Conservation (phyloP, 2,888 invertebrate genomes). For the Drosophila neonasuta region DNA sequence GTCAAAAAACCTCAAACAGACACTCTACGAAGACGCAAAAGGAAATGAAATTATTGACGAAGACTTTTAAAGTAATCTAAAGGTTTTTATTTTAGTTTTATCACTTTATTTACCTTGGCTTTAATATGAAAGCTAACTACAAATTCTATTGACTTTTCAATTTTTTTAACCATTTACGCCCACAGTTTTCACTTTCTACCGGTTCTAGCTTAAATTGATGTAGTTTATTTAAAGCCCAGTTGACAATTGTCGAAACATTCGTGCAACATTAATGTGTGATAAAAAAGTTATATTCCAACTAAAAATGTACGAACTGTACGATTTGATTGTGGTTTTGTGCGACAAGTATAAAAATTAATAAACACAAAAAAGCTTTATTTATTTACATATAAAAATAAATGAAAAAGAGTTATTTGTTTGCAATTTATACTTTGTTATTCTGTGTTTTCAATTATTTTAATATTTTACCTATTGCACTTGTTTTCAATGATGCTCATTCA, state of each 20-base stretch:
- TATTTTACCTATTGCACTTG: not conserved
- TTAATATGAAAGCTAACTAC: not conserved
- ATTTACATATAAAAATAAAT: not conserved
- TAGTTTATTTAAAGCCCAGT: constrained; percentile 6
- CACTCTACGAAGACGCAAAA: constrained; percentile 20
- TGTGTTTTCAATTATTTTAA: not conserved
- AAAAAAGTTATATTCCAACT: not conserved
- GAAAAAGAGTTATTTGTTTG: not conserved
- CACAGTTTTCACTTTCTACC: not conserved
- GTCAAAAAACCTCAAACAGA: constrained; percentile 50
- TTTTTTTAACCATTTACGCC: not conserved
- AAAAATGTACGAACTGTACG: not conserved
- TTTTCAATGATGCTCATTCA: not conserved
- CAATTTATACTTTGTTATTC: not conserved
- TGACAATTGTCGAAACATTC: not conserved
- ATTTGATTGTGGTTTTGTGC: not conserved
- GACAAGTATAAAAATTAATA: not conserved
- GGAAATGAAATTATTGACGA: constrained; percentile 5
- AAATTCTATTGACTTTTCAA: not conserved
- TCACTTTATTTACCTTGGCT: no score
- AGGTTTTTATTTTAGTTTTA: not conserved
- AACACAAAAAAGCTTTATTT: not conserved
- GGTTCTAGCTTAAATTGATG: not conserved
- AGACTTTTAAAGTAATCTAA: constrained; percentile 42
- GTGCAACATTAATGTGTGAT: not conserved